Evolutionary conservation across 1,140 invertebrate species (phyloP).

Genomic region (Cydia splendana): DNA sequence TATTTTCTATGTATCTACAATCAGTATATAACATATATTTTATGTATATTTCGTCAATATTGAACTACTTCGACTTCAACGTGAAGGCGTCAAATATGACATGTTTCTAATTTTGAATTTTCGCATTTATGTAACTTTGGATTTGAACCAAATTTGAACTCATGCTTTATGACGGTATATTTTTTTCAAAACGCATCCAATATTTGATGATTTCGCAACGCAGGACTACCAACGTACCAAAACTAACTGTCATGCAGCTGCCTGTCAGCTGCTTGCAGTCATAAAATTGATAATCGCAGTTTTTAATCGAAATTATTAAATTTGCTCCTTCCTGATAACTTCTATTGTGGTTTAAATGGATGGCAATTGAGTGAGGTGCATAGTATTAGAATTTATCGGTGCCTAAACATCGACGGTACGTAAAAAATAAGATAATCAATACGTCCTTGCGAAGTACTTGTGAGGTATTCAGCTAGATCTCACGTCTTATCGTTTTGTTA

Average conservation of each 20-base stretch:
- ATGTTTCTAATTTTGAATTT: not conserved
- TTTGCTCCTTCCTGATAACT: not conserved
- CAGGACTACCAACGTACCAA: slow-evolving; percentile 6
- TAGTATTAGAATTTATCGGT: not conserved
- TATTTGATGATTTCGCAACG: not conserved
- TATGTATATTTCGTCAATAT: slow-evolving; percentile 40
- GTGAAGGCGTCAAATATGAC: slow-evolving; percentile 5
- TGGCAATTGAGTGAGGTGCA: not conserved
- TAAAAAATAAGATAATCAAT: slow-evolving; percentile 38
- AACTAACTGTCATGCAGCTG: slow-evolving; percentile 24
- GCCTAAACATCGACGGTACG: slow-evolving; percentile 8
- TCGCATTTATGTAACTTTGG: not conserved
- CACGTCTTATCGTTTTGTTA: slow-evolving; percentile 55
- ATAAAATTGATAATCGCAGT: slow-evolving; percentile 6
- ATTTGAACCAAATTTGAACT: not conserved
- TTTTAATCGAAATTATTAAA: slow-evolving; percentile 23
- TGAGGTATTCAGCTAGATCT: slow-evolving; percentile 31
- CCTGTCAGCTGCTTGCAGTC: slow-evolving; percentile 27
- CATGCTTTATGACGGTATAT: not conserved
- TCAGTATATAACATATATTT: not conserved
- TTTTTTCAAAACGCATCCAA: slow-evolving; percentile 8
- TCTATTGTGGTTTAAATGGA: slow-evolving; percentile 1
- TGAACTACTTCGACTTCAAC: not conserved
- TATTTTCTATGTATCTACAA: not conserved
- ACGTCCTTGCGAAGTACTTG: slow-evolving; percentile 47